Percentiles rank a stretch among this genome's conserved stretches.
These are phyloP conservation scores for Pterois miles DNA, from an alignment of 2,797 vertebrate genomes.

Conservation along the genomic window DNA sequence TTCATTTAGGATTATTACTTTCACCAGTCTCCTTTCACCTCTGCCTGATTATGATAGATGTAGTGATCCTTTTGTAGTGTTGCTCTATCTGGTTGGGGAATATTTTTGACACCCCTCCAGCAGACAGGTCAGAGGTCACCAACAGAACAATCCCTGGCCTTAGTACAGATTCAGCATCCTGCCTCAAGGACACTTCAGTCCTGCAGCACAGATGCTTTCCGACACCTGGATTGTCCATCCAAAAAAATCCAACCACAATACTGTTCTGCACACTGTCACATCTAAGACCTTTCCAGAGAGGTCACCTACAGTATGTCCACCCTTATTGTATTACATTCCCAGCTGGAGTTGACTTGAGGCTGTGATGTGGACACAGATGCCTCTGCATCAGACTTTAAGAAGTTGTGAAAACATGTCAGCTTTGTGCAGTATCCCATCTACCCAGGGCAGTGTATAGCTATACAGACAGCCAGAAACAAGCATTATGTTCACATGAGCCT, in stretches of 20 bases:
- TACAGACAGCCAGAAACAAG: constrained; percentile 7
- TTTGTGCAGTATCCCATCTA: constrained; percentile 14
- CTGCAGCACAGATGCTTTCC: constrained; percentile 25
- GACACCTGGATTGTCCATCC: constrained; percentile 16
- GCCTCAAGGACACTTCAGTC: constrained; percentile 10
- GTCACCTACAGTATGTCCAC: constrained; percentile 57
- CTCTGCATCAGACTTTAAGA: constrained; percentile 35
- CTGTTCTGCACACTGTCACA: constrained; percentile 28
- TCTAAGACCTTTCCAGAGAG: constrained; percentile 10
- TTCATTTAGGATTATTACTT: constrained; percentile 35
- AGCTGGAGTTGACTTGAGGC: constrained; percentile 24
- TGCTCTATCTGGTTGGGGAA: not conserved
- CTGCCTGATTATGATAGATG: not conserved
- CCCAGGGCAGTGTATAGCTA: not conserved
- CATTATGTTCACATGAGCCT: constrained; percentile 20
- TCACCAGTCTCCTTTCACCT: not conserved
- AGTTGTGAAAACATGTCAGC: constrained; percentile 42
- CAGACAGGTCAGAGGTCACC: constrained; percentile 18
- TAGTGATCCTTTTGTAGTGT: not conserved
- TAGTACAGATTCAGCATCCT: not conserved
- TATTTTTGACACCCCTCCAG: not conserved
- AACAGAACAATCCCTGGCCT: not conserved
- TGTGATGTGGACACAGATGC: constrained; percentile 11
- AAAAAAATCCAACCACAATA: not conserved
- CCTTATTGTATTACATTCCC: constrained; percentile 50